Conservation (phyloP, 2,113 vertebrate genomes). For the Podocnemis expansa region DNA sequence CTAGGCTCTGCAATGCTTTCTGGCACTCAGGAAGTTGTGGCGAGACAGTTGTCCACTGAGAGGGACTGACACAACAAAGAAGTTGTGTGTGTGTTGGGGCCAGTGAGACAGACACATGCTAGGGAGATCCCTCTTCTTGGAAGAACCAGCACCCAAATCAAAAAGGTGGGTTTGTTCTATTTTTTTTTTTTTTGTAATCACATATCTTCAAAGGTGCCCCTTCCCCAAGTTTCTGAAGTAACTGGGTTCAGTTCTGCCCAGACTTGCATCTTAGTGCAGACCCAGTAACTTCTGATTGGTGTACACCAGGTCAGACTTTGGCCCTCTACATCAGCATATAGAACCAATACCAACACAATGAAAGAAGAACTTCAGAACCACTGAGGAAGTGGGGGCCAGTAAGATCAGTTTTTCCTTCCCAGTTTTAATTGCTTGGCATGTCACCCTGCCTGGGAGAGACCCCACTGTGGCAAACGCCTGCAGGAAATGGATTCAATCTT, state of each 20-base stretch:
- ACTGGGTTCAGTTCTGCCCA: neutral
- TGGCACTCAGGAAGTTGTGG: neutral
- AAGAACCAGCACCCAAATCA: neutral
- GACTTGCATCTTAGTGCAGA: neutral
- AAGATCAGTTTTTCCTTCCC: conserved; percentile 62
- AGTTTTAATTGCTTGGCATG: conserved; percentile 26
- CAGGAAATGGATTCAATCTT: neutral
- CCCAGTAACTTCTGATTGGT: conserved; percentile 10
- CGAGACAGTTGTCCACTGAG: neutral
- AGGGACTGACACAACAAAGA: neutral
- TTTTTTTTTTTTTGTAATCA: neutral
- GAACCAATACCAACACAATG: conserved; percentile 53
- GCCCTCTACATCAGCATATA: conserved; percentile 21
- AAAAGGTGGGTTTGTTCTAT: neutral
- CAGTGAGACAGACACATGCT: neutral
- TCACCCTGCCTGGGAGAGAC: conserved; percentile 39
- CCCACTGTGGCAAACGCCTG: neutral
- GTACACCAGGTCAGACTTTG: conserved; percentile 48
- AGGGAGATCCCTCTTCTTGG: neutral
- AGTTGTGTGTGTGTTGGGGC: neutral
- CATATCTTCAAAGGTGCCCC: neutral
- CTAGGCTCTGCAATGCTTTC: neutral
- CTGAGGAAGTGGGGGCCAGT: conserved; percentile 55
- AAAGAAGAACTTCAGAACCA: conserved; percentile 48
- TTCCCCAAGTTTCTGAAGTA: neutral